Evolutionary conservation across 2,888 invertebrate species (phyloP).

Genomic region (Uloborus plumipes): DNA sequence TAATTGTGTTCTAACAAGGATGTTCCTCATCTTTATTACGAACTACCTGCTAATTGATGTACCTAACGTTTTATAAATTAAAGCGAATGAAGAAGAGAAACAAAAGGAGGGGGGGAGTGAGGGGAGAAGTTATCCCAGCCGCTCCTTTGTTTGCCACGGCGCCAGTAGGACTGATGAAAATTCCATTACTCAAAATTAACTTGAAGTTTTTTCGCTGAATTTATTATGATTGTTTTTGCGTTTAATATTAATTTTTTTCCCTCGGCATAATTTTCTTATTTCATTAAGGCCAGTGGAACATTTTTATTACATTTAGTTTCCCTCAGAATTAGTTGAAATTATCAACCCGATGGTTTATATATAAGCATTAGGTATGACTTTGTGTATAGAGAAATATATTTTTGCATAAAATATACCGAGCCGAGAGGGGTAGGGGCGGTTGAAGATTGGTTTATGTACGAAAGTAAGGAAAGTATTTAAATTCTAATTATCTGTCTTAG

Average conservation of each 20-base stretch:
- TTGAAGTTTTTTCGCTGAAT: conserved; percentile 42
- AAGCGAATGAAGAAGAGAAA: conserved; percentile 33
- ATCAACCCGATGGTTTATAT: conserved; percentile 50
- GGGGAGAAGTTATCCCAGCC: background rate
- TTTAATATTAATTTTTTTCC: conserved; percentile 62
- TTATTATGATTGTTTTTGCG: conserved; percentile 61
- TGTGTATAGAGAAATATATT: conserved; percentile 28
- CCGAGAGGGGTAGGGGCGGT: conserved; percentile 1
- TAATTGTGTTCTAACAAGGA: conserved; percentile 63
- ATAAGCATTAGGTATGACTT: conserved; percentile 29
- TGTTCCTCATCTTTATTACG: conserved; percentile 48
- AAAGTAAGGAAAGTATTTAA: conserved; percentile 61
- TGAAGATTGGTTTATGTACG: conserved; percentile 30
- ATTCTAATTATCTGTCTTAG: conserved; percentile 61
- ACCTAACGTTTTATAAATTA: conserved; percentile 61
- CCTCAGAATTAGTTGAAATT: conserved; percentile 57
- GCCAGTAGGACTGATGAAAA: conserved; percentile 51
- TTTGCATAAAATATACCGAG: conserved; percentile 13
- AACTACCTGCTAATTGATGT: conserved; percentile 60
- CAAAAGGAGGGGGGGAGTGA: background rate
- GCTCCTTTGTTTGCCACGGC: conserved; percentile 42
- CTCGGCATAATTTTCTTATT: conserved; percentile 61
- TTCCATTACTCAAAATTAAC: conserved; percentile 65
- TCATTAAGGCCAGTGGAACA: conserved; percentile 52
- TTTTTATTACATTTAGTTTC: conserved; percentile 61